Base-by-base conservation (phyloP, 1,140 invertebrate species). In the Bilobella aurantiaca region DNA sequence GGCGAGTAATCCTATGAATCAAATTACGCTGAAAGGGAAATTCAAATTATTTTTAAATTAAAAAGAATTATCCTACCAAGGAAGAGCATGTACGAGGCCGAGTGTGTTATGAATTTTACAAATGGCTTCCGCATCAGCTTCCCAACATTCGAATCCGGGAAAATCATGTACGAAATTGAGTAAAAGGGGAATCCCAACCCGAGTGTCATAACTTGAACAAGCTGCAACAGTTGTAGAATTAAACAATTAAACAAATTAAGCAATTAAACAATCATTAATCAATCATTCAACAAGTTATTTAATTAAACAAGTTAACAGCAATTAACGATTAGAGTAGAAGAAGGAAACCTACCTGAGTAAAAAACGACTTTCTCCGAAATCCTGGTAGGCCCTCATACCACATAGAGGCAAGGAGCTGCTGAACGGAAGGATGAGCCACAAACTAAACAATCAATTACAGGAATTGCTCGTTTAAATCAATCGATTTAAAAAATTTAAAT, bases 351-450 rank as follows among this genome's bases (percentile, higher is more conserved):
- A 53, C 49, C 49, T 53, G 49, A 18, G 93, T 92, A 79, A 96
- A 92, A 67, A 98, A 83, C 16, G 95, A 95, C 79, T 94, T 90
- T 68, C 93, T 84, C 18, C 95, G 85, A 80, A 98, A 98, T 0
- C 95, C 94, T 0, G 83, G 83, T 47, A 98, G 81, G 30, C 93
- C 93, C 77, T 97, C 94, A 80, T 98, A 98, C 95, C 95, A 98
- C 74, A 98, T 96, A 67, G 92, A 95, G 2, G 95, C 93, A 68
- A 98, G 81, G 60, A 98, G 81, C 77, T 98, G 95, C 76, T 98
- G 95, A 28, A 98, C 96, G 81, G 98, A 97, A 1, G 95, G 92
- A 79, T 98, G 95, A 31, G 95, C 92, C 66, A 98, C 96, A 80
- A 98, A 98, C 93, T 98, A 81, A 56, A 81, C 34, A 42, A 32